Conservation (phyloP, 2,113 vertebrate genomes). For the Paramisgurnus dabryanus region DNA sequence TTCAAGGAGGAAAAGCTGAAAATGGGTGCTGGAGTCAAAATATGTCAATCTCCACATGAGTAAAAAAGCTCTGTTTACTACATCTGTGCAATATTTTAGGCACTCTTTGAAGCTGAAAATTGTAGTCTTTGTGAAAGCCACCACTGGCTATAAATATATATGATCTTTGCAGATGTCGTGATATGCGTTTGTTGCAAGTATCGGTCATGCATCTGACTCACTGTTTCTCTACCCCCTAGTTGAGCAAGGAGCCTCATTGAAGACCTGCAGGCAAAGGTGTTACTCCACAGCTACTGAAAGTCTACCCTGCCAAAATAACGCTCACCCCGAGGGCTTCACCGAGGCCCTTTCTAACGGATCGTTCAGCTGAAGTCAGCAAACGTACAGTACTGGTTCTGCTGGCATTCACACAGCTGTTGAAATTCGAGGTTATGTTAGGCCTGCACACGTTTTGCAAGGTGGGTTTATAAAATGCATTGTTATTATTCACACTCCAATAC, state of each 20-base stretch:
- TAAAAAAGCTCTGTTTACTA: too few species aligned
- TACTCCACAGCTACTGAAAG: slow-evolving; percentile 23
- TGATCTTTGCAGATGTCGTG: not conserved
- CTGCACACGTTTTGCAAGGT: slow-evolving; percentile 22
- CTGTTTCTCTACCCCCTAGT: not conserved
- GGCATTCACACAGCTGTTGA: not conserved
- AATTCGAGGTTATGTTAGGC: not conserved
- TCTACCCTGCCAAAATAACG: slow-evolving; percentile 27
- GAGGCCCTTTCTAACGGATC: slow-evolving; percentile 32
- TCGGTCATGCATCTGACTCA: slow-evolving; percentile 17
- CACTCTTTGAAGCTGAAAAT: not conserved
- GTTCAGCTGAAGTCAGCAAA: slow-evolving; percentile 45
- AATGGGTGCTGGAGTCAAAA: too few species aligned
- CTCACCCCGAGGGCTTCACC: slow-evolving; percentile 34
- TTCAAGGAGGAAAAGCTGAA: too few species aligned
- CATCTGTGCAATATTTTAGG: too few species aligned
- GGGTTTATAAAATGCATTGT: slow-evolving; percentile 1
- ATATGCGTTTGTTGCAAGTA: slow-evolving; percentile 7
- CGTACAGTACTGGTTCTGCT: slow-evolving; percentile 39
- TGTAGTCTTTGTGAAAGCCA: not conserved
- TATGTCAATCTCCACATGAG: too few species aligned
- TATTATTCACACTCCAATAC: slow-evolving; percentile 5
- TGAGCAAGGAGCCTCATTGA: slow-evolving; percentile 17
- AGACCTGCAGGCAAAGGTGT: slow-evolving; percentile 50
- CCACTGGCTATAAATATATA: not conserved